Evolutionary conservation across 2,797 vertebrate species (phyloP), one percentile per base, ranked within the genome.

Genomic region (Sebastolobus altivelis): DNA sequence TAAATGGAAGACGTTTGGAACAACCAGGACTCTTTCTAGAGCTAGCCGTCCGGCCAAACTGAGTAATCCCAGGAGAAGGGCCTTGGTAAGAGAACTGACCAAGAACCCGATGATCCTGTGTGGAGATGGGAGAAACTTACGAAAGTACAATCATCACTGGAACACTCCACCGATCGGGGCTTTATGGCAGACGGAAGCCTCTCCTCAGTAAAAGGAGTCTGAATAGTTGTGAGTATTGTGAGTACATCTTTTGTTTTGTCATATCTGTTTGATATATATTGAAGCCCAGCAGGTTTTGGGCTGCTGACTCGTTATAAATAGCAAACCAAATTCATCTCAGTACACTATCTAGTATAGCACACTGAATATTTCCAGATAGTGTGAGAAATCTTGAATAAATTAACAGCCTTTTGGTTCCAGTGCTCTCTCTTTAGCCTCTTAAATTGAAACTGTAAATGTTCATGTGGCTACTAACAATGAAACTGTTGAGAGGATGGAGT

Each of bases 361-460:
- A 3, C 11, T 22, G 10, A 22, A 68, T 22, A 65, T 37, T 72
- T 38, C 9, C 33, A 43, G 40, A 29, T 13, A 43, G 14, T 18
- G 27, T 29, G 60, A 55, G 43, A 72, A 40, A 66, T 75, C 9
- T 55, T 75, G 33, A 70, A 65, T 55, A 37, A 52, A 65, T 29
- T 12, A 68, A 16, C n/a, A 68, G 38, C 31, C 8, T 25, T 8
- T 58, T 9, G 38, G 9, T 43, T 43, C 56, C 22, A 18, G 25
- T 20, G 35, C 72, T 71, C 43, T 60, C 46, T 6, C 9, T 69
- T 18, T 16, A 55, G 25, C 25, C 25, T 25, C 25, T 25, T 25
- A 25, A 25, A 25, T 25, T 25, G 25, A 25, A 25, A 25, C n/a
- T 22, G 9, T 22, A 68, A 73, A 63, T 56, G 35, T 58, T 52